Percentiles rank a stretch among this genome's conserved stretches.
These are phyloP conservation scores for Trichopoda pennipes DNA, from an alignment of 2,888 invertebrate genomes.

Conservation along the genomic window DNA sequence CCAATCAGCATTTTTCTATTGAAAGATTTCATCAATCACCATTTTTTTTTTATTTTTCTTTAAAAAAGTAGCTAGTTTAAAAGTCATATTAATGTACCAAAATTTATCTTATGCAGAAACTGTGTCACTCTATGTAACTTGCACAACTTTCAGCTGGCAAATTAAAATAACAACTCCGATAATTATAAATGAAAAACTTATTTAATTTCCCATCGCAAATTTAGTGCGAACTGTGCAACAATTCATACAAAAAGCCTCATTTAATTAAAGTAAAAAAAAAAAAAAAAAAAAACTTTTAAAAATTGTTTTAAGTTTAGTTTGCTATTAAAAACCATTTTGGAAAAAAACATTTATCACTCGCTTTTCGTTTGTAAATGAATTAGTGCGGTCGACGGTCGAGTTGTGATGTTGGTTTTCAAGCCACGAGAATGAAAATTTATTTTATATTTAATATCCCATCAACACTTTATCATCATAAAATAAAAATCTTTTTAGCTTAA, in stretches of 20 bases:
- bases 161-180: not conserved
- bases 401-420: slow-evolving; percentile 20
- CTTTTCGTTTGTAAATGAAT: slow-evolving; percentile 26
- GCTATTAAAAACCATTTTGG: slow-evolving; percentile 16
- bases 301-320: not conserved
- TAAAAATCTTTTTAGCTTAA: slow-evolving; percentile 43
- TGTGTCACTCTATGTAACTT: too few species aligned
- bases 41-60: too few species aligned
- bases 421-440: slow-evolving; percentile 41
- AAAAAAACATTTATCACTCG: slow-evolving; percentile 41
- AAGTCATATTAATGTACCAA: too few species aligned
- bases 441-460: slow-evolving; percentile 55
- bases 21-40: too few species aligned
- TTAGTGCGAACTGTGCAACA: not conserved
- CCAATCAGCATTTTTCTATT: too few species aligned
- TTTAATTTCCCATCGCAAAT: slow-evolving; percentile 1
- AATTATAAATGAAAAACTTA: slow-evolving; percentile 16
- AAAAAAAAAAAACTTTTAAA: not conserved
- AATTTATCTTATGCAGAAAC: not conserved
- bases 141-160: not conserved
- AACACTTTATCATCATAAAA: slow-evolving; percentile 65
- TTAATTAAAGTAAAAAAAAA: slow-evolving; percentile 30
- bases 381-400: slow-evolving; percentile 28
- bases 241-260: not conserved
- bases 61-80: too few species aligned